Conservation (phyloP, 1,140 invertebrate genomes). For the Doryteuthis pealeii region DNA sequence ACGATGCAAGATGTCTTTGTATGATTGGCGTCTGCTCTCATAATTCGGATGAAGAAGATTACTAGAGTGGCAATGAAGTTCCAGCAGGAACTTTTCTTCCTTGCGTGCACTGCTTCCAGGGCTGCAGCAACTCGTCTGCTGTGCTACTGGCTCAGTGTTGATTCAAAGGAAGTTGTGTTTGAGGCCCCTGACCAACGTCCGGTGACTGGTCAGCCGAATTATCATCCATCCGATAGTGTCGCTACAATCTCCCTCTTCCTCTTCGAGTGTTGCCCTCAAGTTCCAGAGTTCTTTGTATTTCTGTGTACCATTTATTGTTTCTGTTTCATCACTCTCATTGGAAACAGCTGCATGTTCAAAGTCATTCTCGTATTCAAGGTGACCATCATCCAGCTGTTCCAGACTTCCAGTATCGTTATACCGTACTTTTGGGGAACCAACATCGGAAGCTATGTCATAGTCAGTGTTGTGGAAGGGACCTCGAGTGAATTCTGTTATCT, state of each 20-base stretch:
- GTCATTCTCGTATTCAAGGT: conserved; percentile 33
- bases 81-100: conserved; percentile 19
- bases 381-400: conserved; percentile 61
- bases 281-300: conserved; percentile 64
- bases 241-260: conserved; percentile 60
- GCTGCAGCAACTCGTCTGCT: conserved; percentile 18
- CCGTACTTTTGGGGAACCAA: conserved; percentile 51
- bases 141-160: conserved; percentile 48
- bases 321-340: conserved; percentile 43
- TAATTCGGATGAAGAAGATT: conserved; percentile 48
- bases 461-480: conserved; percentile 51
- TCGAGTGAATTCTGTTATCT: conserved; percentile 55
- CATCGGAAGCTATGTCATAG: conserved; percentile 51
- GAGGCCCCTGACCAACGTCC: conserved; percentile 42
- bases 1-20: conserved; percentile 54
- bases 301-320: conserved; percentile 54
- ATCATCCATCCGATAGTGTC: conserved; percentile 57
- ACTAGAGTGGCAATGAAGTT: not conserved
- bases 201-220: conserved; percentile 52
- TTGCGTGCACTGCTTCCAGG: not conserved
- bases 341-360: conserved; percentile 36
- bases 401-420: conserved; percentile 66
- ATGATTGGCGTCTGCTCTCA: conserved; percentile 46
- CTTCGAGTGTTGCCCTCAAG: conserved; percentile 63
- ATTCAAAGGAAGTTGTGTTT: conserved; percentile 61